Evolutionary conservation across 2,113 vertebrate genomes (phyloP).

Genomic region (Pipra filicauda): DNA sequence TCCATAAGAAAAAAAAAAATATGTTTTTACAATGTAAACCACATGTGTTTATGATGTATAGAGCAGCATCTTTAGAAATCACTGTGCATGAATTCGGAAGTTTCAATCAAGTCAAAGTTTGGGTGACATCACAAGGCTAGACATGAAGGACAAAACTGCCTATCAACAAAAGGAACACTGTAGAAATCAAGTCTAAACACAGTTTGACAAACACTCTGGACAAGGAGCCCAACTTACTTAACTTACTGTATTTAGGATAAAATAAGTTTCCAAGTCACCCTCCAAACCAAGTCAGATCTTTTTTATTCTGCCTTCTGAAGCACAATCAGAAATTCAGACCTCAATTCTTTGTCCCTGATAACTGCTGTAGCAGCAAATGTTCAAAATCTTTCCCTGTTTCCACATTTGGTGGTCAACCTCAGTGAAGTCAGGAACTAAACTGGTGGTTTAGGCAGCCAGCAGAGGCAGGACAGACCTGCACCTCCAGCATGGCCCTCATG

Average conservation of each 20-base stretch:
- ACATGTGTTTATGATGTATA: background rate
- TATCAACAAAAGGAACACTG: background rate
- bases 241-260: background rate
- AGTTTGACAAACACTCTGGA: background rate
- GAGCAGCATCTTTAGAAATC: background rate
- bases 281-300: background rate
- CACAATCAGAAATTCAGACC: background rate
- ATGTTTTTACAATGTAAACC: background rate
- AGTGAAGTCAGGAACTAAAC: accelerated
- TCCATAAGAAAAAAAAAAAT: background rate
- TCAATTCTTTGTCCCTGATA: background rate
- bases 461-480: background rate
- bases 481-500: accelerated
- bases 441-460: background rate
- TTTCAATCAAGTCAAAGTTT: background rate
- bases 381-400: background rate
- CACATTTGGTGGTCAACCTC: background rate
- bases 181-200: background rate
- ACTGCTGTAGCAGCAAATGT: background rate
- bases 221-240: background rate
- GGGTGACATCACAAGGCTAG: background rate
- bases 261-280: background rate
- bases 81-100: background rate
- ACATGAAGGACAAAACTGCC: background rate
- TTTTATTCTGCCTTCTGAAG: background rate